A percentile compares a stretch with the other conserved stretches of the same genome.
These are phyloP conservation scores for Nephrotoma appendiculata DNA, from an alignment of 2,888 invertebrate species.

Conservation along the genomic window DNA sequence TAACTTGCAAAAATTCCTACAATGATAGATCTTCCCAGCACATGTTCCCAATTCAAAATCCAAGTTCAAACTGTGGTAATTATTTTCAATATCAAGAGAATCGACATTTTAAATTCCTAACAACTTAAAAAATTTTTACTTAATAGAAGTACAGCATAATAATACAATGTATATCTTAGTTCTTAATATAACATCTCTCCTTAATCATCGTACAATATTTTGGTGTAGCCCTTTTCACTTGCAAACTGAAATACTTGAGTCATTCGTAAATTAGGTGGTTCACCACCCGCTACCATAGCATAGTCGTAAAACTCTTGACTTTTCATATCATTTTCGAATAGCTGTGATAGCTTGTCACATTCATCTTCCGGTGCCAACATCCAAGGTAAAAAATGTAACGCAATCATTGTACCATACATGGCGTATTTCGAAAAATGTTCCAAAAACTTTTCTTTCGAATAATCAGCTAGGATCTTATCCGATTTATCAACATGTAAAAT, in stretches of 20 bases:
- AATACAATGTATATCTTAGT: too few relatives aligned
- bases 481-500: constrained; percentile 17
- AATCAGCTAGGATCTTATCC: constrained; percentile 5
- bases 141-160: too few relatives aligned
- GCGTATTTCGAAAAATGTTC: constrained; percentile 26
- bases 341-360: constrained; percentile 19
- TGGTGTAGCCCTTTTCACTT: constrained; percentile 22
- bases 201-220: not conserved
- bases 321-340: constrained; percentile 24
- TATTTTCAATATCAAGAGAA: too few relatives aligned
- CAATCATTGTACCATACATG: constrained; percentile 26
- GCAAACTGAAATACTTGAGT: constrained; percentile 24
- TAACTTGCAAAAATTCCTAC: too few relatives aligned
- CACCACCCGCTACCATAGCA: constrained; percentile 23
- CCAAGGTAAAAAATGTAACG: constrained; percentile 28
- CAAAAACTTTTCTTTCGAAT: constrained; percentile 21
- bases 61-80: too few relatives aligned
- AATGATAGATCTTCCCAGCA: too few relatives aligned
- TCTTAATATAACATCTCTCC: too few relatives aligned
- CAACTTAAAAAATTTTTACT: too few relatives aligned
- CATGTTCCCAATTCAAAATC: too few relatives aligned
- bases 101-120: too few relatives aligned
- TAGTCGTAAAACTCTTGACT: constrained; percentile 22
- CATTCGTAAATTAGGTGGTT: constrained; percentile 21
- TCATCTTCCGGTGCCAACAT: constrained; percentile 22